Base-by-base conservation (phyloP, 37 sponge, comb jelly and placozoan genomes). In the Axinella damicornis region DNA sequence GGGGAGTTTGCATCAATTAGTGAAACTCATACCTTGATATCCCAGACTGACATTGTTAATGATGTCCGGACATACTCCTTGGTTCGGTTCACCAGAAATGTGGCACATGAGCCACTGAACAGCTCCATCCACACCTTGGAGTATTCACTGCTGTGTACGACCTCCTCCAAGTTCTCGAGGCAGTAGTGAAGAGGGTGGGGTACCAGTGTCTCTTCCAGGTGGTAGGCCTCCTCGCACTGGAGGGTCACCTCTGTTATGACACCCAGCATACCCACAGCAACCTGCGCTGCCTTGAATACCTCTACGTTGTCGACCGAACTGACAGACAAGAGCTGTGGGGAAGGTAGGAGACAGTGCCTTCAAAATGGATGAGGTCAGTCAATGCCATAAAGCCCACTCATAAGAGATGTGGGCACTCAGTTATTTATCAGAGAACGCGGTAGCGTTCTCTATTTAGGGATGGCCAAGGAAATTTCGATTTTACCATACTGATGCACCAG, bases 51-150 rank as follows among this genome's bases (percentile, higher is more conserved):
- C n/a, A n/a, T n/a, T n/a, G n/a, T n/a, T n/a, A n/a, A n/a, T n/a
- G n/a, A n/a, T n/a, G n/a, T n/a, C n/a, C n/a, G n/a, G n/a, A n/a
- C n/a, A n/a, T 34, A 13, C 68, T 93, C 87, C 13, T 19, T 78
- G 0, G 94, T 93, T 28, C 87, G 69, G 67, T 82, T 93, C 2
- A 63, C 27, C 5, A 0, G 32, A 33, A 53, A 59, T 2, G 86
- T 39, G 14, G 53, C 72, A 82, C 94, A 93, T 18, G 53, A 53
- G 2, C 82, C 74, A 39, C 83, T 76, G 55, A 74, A 73, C 25
- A 82, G 19, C 62, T 89, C 94, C 19, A 93, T 53, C 94, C 94
- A 93, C 53, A 82, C 35, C 83, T 93, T 93, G 53, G 86, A 90
- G 73, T 93, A 83, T 31, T 93, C 74, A 30, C 74, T 71, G 53